These are phyloP conservation scores for Oncorhynchus gorbuscha DNA, from an alignment of 2,113 vertebrate species.

Conservation along the genomic window DNA sequence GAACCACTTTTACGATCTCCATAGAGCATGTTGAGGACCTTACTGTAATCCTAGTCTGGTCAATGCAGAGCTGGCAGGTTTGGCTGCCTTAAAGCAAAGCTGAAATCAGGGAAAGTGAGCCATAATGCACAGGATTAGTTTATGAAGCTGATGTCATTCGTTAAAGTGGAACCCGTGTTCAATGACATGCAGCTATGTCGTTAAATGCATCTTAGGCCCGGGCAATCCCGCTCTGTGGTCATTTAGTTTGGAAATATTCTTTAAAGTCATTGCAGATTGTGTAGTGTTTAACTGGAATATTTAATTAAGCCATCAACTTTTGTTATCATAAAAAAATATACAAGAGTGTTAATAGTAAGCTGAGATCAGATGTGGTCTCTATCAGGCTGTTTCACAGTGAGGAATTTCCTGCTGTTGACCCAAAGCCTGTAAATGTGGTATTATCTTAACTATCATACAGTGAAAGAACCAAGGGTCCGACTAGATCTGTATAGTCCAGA, in stretches of 20 bases:
- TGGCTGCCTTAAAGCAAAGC: not conserved
- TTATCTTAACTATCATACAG: constrained; percentile 36
- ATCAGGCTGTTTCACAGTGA: constrained; percentile 21
- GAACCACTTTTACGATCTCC: constrained; percentile 9
- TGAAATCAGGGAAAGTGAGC: not conserved
- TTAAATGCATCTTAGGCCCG: constrained; percentile 25
- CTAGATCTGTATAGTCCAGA: no score
- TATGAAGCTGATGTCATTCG: constrained; percentile 48
- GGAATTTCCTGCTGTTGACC: constrained; percentile 25
- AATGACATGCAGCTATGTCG: constrained; percentile 10
- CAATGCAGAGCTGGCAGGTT: not conserved
- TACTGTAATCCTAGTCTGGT: constrained; percentile 1
- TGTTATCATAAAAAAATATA: constrained; percentile 35
- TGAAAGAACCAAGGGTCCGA: constrained; percentile 14
- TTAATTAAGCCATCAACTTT: constrained; percentile 34
- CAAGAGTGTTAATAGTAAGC: constrained; percentile 30
- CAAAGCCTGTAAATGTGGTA: constrained; percentile 29
- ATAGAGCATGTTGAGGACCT: not conserved
- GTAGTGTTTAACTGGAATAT: constrained; percentile 28
- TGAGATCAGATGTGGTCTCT: constrained; percentile 42
- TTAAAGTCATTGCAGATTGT: constrained; percentile 19
- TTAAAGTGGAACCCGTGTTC: constrained; percentile 16
- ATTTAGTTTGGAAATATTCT: constrained; percentile 43
- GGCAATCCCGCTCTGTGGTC: constrained; percentile 6
- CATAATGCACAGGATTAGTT: constrained; percentile 35